These are phyloP conservation scores for Xanthia icteritia DNA, from an alignment of 2,888 invertebrate genomes.

Conservation along the genomic window DNA sequence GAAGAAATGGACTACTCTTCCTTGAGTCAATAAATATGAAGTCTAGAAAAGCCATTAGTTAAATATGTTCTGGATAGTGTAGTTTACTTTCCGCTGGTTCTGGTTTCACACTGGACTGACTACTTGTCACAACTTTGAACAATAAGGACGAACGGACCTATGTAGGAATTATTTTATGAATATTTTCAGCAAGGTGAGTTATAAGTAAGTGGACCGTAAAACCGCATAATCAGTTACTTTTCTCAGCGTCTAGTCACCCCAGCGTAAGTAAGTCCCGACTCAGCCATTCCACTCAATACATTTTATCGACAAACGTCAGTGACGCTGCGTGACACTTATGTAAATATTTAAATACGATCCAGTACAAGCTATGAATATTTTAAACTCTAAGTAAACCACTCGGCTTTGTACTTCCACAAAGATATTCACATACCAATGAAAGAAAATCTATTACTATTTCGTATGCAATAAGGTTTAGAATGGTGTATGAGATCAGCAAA, in stretches of 20 bases:
- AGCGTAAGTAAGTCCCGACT: slow-evolving; percentile 71
- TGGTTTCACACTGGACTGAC: not conserved
- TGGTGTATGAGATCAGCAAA: slow-evolving; percentile 69
- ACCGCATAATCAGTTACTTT: slow-evolving; percentile 60
- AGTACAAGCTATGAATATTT: slow-evolving; percentile 91
- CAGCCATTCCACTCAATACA: slow-evolving; percentile 86
- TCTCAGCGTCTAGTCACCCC: slow-evolving; percentile 61
- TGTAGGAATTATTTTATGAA: not conserved
- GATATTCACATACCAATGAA: slow-evolving; percentile 80
- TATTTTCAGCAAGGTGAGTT: not conserved
- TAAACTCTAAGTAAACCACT: slow-evolving; percentile 90
- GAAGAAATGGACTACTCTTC: slow-evolving; percentile 36
- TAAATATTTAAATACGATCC: slow-evolving; percentile 91
- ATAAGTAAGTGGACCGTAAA: slow-evolving; percentile 22
- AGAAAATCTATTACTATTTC: slow-evolving; percentile 78
- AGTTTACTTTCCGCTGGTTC: slow-evolving; percentile 18
- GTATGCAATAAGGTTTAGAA: slow-evolving; percentile 77
- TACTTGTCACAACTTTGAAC: not conserved
- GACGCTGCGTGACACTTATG: slow-evolving; percentile 90
- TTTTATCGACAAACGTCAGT: slow-evolving; percentile 89
- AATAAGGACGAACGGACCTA: not conserved
- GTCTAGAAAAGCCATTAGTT: slow-evolving; percentile 32
- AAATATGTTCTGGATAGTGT: slow-evolving; percentile 26
- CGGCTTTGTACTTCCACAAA: slow-evolving; percentile 83
- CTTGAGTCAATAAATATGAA: slow-evolving; percentile 49